phyloP scores from a whole-genome alignment of 92 coral and sea anemone species.

The Epizoanthus scotinus region DNA sequence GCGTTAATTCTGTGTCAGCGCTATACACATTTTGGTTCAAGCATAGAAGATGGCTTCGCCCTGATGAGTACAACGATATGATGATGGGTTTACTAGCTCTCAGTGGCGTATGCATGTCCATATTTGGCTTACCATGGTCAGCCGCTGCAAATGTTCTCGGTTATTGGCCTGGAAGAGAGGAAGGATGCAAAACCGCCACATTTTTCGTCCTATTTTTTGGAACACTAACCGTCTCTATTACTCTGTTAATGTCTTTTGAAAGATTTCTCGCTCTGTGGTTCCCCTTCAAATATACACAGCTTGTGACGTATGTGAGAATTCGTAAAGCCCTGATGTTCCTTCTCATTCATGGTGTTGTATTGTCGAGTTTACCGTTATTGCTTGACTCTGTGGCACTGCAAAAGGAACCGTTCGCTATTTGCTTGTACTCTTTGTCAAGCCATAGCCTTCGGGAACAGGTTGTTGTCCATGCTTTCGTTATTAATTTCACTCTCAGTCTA shows the following conservation, averaged over 20 bases:
- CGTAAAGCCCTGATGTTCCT: conserved; percentile 11
- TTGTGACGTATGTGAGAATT: conserved; percentile 27
- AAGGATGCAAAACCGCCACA: conserved; percentile 38
- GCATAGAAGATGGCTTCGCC: conserved; percentile 3
- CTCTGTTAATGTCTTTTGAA: conserved; percentile 47
- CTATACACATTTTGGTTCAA: conserved; percentile 38
- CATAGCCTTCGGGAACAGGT: conserved; percentile 17
- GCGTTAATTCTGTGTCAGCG: conserved; percentile 31
- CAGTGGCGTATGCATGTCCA: conserved; percentile 35
- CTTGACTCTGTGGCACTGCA: conserved; percentile 33
- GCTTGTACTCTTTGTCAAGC: conserved; percentile 45
- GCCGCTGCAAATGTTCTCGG: conserved; percentile 41
- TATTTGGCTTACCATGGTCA: conserved; percentile 48
- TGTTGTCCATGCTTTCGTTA: conserved; percentile 44
- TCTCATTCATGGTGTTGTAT: conserved; percentile 10
- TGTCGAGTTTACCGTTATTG: conserved; percentile 32
- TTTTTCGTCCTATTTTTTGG: conserved; percentile 45
- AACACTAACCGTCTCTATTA: conserved; percentile 34
- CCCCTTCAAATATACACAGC: conserved; percentile 38
- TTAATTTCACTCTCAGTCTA: conserved; percentile 31
- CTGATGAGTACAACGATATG: conserved; percentile 37
- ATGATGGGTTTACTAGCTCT: conserved; percentile 48
- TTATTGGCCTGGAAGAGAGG: conserved; percentile 44
- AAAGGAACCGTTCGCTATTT: conserved; percentile 37
- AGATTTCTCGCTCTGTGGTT: conserved; percentile 39